Evolutionary conservation across 2,113 vertebrate species (phyloP), one percentile per base, ranked within the genome.

Genomic region (Amphiprion percula): DNA sequence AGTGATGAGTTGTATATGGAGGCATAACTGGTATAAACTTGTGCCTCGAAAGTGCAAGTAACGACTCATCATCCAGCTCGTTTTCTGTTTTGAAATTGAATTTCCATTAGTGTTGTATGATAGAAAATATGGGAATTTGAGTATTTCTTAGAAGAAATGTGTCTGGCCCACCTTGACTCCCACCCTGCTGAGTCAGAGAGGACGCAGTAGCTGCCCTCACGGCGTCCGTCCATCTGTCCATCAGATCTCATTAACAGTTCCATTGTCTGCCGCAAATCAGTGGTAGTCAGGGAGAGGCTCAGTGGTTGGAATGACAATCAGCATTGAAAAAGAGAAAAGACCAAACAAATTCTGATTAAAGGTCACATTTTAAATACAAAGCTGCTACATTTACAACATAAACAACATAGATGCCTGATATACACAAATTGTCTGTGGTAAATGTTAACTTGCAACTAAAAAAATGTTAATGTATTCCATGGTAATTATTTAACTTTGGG

Each of bases 191-290:
- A 55, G 17, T 79, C 64, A 72, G 65, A 75, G 78, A 79, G 56
- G 77, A 81, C 69, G 75, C 5, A 1, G 44, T 71, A 7, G 79
- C 64, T 65, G 71, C 76, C 77, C 80, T 80, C 67, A 26, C 23
- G 11, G 63, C 68, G 74, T 53, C 44, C 9, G 30, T 79, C 87
- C 87, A 86, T 86, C 80, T 88, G 87, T 84, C 84, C 78, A 86
- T 89, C 81, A 86, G 63, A 79, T 75, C 80, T 77, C 87, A 84
- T 86, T 88, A 83, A 81, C 71, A 62, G 82, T 79, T 75, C 61
- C 79, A 62, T 72, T 82, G 69, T 82, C 82, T 80, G 69, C 60
- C 50, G 78, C 70, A 61, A 75, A 54, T 65, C 58, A 10, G 55
- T 19, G 44, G 61, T 56, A 26, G 61, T 46, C 66, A 28, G 76